Evolutionary conservation across 2,888 invertebrate species (phyloP).

Genomic region (Leptothorax acervorum): DNA sequence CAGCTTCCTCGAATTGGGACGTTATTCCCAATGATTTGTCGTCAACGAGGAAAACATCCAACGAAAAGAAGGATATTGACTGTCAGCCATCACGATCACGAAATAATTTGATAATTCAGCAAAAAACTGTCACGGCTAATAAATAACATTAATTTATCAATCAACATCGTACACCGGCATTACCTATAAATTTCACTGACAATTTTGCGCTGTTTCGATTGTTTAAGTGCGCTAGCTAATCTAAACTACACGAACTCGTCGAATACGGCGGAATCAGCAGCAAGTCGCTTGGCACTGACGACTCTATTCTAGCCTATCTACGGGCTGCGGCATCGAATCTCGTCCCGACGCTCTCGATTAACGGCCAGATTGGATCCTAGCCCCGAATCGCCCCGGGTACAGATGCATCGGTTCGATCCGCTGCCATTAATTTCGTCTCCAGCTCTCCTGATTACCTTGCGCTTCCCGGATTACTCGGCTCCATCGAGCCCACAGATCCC

Average conservation of each 20-base stretch:
- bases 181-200: background rate
- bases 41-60: background rate
- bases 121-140: background rate
- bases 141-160: slow-evolving; percentile 15
- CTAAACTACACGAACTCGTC: slow-evolving; percentile 34
- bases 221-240: slow-evolving; percentile 36
- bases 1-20: slow-evolving; percentile 29
- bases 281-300: slow-evolving; percentile 46
- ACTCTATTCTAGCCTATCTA: slow-evolving; percentile 62
- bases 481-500: slow-evolving; percentile 41
- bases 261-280: slow-evolving; percentile 41
- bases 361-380: slow-evolving; percentile 79
- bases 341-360: slow-evolving; percentile 77
- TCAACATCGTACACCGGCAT: background rate
- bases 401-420: slow-evolving; percentile 79
- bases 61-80: slow-evolving; percentile 25
- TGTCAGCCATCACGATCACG: background rate
- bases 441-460: slow-evolving; percentile 77
- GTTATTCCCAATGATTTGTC: background rate
- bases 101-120: background rate
- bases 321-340: slow-evolving; percentile 61
- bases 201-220: slow-evolving; percentile 11
- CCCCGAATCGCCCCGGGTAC: slow-evolving; percentile 74
- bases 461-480: slow-evolving; percentile 75
- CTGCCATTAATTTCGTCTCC: slow-evolving; percentile 78